A percentile compares a stretch with the other conserved stretches of the same genome.
phyloP scores from a whole-genome alignment of 2,113 vertebrate genomes.

The Syngnathus scovelli region DNA sequence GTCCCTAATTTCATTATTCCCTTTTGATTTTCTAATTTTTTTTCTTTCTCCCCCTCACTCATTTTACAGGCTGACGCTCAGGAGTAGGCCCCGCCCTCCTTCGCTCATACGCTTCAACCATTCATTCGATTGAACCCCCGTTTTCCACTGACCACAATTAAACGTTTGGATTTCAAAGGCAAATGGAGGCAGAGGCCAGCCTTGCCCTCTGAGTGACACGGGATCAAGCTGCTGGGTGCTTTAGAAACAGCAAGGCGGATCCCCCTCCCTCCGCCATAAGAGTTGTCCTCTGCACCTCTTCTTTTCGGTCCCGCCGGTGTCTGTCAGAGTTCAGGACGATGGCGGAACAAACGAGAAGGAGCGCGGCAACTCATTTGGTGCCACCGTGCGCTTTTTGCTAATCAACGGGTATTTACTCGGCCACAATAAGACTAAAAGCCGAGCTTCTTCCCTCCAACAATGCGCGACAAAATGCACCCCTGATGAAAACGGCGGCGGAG shows the following conservation, averaged over 20 bases:
- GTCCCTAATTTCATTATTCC: constrained; percentile 78
- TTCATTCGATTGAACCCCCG: constrained; percentile 68
- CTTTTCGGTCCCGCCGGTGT: constrained; percentile 57
- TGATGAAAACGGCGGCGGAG: constrained; percentile 9
- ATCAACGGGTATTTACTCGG: constrained; percentile 56
- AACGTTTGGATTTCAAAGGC: constrained; percentile 74
- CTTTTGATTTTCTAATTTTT: constrained; percentile 62
- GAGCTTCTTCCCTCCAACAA: constrained; percentile 36
- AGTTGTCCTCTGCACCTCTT: constrained; percentile 64
- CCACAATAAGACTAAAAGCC: constrained; percentile 46
- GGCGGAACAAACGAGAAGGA: constrained; percentile 59
- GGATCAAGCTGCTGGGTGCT: constrained; percentile 71
- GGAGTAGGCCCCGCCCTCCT: constrained; percentile 63
- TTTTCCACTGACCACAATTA: constrained; percentile 72
- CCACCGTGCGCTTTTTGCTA: constrained; percentile 61
- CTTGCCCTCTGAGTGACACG: constrained; percentile 66
- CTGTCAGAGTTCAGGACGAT: constrained; percentile 58
- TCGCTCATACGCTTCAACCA: constrained; percentile 70
- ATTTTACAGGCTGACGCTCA: constrained; percentile 77
- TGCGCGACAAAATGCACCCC: constrained; percentile 12
- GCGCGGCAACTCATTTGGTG: constrained; percentile 50
- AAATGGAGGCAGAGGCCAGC: constrained; percentile 64
- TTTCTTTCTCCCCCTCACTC: constrained; percentile 73
- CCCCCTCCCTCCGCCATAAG: constrained; percentile 45
- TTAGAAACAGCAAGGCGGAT: constrained; percentile 56